Base-by-base conservation (phyloP, 2,797 vertebrate species). In the Gorsachius magnificus region DNA sequence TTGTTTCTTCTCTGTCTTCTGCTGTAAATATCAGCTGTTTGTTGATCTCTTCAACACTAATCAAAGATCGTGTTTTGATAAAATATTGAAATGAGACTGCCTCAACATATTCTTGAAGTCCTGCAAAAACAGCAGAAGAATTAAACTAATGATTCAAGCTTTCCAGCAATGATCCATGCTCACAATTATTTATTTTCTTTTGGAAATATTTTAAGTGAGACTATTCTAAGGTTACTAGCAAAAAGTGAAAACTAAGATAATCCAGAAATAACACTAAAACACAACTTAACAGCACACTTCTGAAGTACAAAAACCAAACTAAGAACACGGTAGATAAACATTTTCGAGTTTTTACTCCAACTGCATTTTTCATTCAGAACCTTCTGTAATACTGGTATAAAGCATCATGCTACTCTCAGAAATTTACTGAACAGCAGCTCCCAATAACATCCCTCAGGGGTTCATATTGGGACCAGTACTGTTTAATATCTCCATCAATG, bases 51-150 rank as follows among this genome's bases (percentile, higher is more conserved):
- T 99, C 99, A 97, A 99, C 98, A 92, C 99, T 99, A 98, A 99
- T 98, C n/a, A 99, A 98, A 80, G 98, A 98, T 78, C 98, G 98
- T 33, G 99, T 99, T 83, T 98, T 99, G 97, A 99, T 99, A 92
- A 99, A 99, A 97, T 99, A 99, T 89, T 99, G 99, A 97, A 99
- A 99, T 4, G 99, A 99, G 25, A 99, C 98, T 8, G 99, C 99
- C 96, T 99, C 99, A 94, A 99, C 99, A 8, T 99, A 99, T 94
- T 99, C 99, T 96, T 99, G 99, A 94, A 99, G 98, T 72, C 99
- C 99, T 99, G 96, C 92, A 93, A 84, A 91, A 93, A 51, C 6
- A 87, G 53, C 15, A 92, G 31, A 84, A 60, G 16, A 68, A 81
- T 80, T 64, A 78, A 94, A 41, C 11, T 64, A 68, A 82, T 26